A percentile compares a stretch with the other conserved stretches of the same genome.
These are phyloP conservation scores for Protaetia brevitarsis DNA, from an alignment of 1,140 invertebrate species.

Conservation along the genomic window DNA sequence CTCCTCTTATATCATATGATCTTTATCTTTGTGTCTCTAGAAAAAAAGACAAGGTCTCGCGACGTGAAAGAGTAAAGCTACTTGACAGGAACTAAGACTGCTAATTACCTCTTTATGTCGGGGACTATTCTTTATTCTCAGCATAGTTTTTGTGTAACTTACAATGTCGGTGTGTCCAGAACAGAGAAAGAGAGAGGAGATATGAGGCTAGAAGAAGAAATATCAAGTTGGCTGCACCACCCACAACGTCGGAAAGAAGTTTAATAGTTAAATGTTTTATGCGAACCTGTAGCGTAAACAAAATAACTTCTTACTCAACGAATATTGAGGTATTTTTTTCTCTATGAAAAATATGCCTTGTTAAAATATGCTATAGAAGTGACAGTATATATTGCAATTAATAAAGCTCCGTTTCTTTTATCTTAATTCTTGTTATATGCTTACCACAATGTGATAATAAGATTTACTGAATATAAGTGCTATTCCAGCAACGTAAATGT, in stretches of 20 bases:
- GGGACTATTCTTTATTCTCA: constrained; percentile 35
- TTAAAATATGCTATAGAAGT: too few relatives aligned
- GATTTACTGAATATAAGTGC: too few relatives aligned
- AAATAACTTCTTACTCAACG: too few relatives aligned
- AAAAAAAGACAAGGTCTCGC: constrained; percentile 31
- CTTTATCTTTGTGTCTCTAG: constrained; percentile 34
- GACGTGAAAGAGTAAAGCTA: constrained; percentile 37
- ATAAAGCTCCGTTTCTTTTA: too few relatives aligned
- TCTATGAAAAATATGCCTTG: too few relatives aligned
- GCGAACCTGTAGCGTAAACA: too few relatives aligned
- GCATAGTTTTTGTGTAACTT: constrained; percentile 23
- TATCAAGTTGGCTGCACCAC: constrained; percentile 12
- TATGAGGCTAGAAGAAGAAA: not conserved
- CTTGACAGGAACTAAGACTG: constrained; percentile 42
- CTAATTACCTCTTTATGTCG: constrained; percentile 42
- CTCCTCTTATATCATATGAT: constrained; percentile 28
- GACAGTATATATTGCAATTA: too few relatives aligned
- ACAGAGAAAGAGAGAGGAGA: not conserved
- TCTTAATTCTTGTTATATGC: too few relatives aligned
- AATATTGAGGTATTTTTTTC: too few relatives aligned
- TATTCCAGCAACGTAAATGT: too few relatives aligned
- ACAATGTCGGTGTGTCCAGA: constrained; percentile 2
- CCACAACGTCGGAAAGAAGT: constrained; percentile 23
- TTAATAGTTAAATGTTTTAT: constrained; percentile 14
- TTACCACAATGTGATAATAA: too few relatives aligned